Conservation (phyloP, 37 sponge, comb jelly and placozoan species). For the Agelas oroides region DNA sequence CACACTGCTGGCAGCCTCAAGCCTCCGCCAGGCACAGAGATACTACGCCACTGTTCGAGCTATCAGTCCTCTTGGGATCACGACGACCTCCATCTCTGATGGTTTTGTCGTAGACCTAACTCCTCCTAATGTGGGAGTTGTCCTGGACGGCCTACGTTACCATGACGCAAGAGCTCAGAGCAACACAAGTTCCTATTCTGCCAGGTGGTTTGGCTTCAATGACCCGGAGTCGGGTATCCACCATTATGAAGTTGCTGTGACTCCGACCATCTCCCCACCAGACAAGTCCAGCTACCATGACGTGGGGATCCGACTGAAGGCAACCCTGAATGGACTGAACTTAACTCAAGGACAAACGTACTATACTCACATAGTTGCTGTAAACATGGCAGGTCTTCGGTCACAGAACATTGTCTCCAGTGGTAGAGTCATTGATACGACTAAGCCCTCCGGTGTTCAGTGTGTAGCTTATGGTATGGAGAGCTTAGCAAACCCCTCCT, state of each 20-base stretch:
- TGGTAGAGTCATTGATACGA: slow-evolving; percentile 51
- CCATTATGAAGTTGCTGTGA: slow-evolving; percentile 70
- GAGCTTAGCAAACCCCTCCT: slow-evolving; percentile 58
- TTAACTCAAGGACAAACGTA: slow-evolving; percentile 50
- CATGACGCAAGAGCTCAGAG: slow-evolving; percentile 28
- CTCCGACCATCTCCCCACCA: background rate
- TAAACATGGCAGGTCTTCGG: slow-evolving; percentile 58
- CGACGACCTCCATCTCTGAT: slow-evolving; percentile 51
- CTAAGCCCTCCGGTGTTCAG: slow-evolving; percentile 12
- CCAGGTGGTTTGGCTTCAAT: slow-evolving; percentile 70
- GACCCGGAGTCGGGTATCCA: slow-evolving; percentile 66
- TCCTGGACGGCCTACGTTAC: slow-evolving; percentile 44
- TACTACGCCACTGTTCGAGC: slow-evolving; percentile 61
- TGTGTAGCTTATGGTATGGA: slow-evolving; percentile 1
- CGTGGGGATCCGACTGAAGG: slow-evolving; percentile 55
- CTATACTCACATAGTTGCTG: slow-evolving; percentile 56
- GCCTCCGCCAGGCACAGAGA: background rate
- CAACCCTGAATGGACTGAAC: slow-evolving; percentile 3
- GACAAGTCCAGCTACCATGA: background rate
- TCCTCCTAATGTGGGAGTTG: slow-evolving; percentile 53
- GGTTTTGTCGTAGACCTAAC: slow-evolving; percentile 70
- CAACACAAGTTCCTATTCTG: background rate
- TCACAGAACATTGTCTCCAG: slow-evolving; percentile 26
- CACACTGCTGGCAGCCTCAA: background rate
- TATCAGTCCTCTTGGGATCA: slow-evolving; percentile 24